Percentiles rank a stretch among this genome's conserved stretches.
These are phyloP conservation scores for Lagorchestes hirsutus DNA, from an alignment of 2,797 vertebrate genomes.

Conservation along the genomic window DNA sequence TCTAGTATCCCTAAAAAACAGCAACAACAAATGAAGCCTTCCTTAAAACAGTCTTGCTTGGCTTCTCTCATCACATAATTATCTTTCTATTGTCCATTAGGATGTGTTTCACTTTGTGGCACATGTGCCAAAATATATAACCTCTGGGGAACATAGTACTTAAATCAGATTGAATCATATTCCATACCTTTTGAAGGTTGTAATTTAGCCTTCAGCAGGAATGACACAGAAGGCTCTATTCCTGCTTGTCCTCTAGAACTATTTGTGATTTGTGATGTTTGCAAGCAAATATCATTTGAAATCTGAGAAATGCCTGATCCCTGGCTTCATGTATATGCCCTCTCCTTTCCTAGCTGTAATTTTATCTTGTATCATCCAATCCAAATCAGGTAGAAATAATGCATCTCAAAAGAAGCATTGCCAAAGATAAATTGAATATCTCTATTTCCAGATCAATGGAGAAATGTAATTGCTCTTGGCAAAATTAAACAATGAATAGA, in stretches of 20 bases:
- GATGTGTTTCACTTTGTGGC: no score
- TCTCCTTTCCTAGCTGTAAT: neutral
- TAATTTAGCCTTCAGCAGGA: neutral
- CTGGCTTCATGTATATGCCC: neutral
- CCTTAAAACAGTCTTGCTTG: no score
- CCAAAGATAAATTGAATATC: constrained; percentile 4
- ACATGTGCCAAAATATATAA: no score
- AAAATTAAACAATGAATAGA: neutral
- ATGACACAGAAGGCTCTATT: neutral
- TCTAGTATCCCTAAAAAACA: neutral
- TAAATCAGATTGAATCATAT: neutral
- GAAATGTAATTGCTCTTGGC: neutral
- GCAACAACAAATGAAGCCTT: no score
- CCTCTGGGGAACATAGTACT: no score
- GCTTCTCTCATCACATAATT: no score
- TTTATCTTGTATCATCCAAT: neutral
- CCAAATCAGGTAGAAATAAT: neutral
- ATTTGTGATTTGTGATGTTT: neutral
- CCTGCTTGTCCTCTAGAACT: neutral
- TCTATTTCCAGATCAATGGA: constrained; percentile 9
- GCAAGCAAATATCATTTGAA: neutral
- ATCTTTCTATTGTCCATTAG: no score
- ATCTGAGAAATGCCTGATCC: neutral
- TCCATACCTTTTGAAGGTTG: neutral
- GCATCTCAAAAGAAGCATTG: neutral